phyloP scores from a whole-genome alignment of 2,113 vertebrate species.

The Nicator chloris region DNA sequence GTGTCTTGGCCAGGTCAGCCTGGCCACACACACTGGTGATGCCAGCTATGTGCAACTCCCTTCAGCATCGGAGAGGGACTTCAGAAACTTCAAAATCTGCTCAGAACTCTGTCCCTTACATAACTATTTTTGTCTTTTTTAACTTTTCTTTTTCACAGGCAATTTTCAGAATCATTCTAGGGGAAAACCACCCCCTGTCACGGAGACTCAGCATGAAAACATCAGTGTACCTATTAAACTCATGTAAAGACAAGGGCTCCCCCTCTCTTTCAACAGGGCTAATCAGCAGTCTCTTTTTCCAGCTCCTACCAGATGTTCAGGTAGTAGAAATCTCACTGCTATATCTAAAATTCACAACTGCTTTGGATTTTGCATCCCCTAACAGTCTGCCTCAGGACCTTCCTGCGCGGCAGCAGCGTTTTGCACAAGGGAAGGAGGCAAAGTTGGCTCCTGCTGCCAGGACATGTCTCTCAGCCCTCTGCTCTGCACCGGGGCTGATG shows the following conservation, averaged over 20 bases:
- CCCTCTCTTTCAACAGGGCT: not conserved
- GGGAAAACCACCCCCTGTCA: not conserved
- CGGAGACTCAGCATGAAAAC: not conserved
- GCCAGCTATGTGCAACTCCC: not conserved
- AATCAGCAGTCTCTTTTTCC: not conserved
- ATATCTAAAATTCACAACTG: not conserved
- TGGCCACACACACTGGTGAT: not conserved
- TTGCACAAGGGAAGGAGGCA: not conserved
- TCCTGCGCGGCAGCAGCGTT: not conserved
- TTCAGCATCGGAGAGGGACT: not conserved
- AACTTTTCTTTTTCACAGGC: not conserved
- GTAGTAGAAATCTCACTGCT: not conserved
- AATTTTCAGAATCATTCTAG: slow-evolving; percentile 3
- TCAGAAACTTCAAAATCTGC: not conserved
- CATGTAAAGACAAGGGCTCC: not conserved
- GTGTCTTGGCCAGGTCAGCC: not conserved
- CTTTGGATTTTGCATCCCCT: not conserved
- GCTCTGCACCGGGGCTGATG: not conserved
- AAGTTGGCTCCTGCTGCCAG: not conserved
- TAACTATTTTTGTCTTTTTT: not conserved
- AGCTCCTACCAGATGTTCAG: not conserved
- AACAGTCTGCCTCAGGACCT: not conserved
- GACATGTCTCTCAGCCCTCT: not conserved
- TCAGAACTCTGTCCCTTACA: not conserved
- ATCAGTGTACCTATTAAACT: not conserved